These are phyloP conservation scores for Pyrocephalus nanus DNA, from an alignment of 2,797 vertebrate genomes.

Conservation along the genomic window DNA sequence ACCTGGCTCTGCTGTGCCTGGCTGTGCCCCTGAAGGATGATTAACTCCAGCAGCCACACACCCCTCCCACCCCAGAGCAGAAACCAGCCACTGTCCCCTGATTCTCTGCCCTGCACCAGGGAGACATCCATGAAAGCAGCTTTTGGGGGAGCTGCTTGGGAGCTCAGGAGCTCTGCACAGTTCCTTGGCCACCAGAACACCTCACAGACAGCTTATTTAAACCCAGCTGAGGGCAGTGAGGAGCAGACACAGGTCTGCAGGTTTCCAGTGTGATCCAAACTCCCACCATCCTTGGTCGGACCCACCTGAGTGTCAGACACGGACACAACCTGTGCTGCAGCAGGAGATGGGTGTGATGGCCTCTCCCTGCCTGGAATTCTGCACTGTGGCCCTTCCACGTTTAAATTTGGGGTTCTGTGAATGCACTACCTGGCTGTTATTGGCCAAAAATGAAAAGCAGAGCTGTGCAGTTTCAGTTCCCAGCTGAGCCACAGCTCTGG, in stretches of 20 bases:
- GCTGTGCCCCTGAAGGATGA: constrained; percentile 38
- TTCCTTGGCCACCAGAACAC: background rate
- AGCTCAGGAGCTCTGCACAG: background rate
- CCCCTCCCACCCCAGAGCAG: background rate
- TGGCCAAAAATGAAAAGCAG: background rate
- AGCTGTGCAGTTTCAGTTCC: background rate
- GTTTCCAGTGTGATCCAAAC: background rate
- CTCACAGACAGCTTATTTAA: background rate
- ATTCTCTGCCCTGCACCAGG: background rate
- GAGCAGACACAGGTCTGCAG: background rate
- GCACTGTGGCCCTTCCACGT: background rate
- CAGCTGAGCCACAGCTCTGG: background rate
- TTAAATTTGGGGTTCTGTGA: background rate
- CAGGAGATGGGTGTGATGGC: background rate
- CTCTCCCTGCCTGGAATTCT: background rate
- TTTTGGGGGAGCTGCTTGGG: background rate
- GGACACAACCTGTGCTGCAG: background rate
- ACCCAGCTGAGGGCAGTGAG: background rate
- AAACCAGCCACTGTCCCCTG: background rate
- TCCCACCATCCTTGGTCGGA: background rate
- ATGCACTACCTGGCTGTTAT: background rate
- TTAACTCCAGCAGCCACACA: constrained; percentile 29
- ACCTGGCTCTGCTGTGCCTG: constrained; percentile 61
- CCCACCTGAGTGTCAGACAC: background rate
- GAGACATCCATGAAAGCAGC: background rate